Conservation (phyloP, 2,797 vertebrate species). For the Morelia viridis region DNA sequence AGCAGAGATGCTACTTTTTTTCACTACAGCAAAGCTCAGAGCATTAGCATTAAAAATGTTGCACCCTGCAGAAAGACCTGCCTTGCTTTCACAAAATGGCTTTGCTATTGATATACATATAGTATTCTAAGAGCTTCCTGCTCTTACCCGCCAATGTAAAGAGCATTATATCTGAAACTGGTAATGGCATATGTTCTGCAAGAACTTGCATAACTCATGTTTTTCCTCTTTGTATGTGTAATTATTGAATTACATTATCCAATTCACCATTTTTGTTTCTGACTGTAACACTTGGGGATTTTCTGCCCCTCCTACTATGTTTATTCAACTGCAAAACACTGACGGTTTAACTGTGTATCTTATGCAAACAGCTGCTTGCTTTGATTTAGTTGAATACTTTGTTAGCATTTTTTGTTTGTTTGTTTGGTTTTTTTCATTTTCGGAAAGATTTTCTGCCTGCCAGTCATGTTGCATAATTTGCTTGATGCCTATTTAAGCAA, state of each 20-base stretch:
- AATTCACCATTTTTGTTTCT: conserved; percentile 53
- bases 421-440: neutral
- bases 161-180: neutral
- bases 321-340: conserved; percentile 53
- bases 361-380: conserved; percentile 60
- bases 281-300: conserved; percentile 51
- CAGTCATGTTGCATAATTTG: conserved; percentile 46
- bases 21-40: neutral
- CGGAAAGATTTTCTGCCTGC: conserved; percentile 37
- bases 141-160: neutral
- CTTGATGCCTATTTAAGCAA: conserved; percentile 57
- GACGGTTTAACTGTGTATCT: conserved; percentile 60
- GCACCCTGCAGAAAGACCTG: neutral
- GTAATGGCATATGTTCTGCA: conserved; percentile 36
- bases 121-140: neutral
- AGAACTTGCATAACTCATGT: conserved; percentile 41
- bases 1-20: neutral
- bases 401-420: neutral
- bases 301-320: conserved; percentile 20
- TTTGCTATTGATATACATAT: neutral
- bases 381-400: conserved; percentile 54
- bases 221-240: conserved; percentile 27
- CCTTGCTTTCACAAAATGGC: neutral
- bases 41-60: neutral
- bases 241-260: conserved; percentile 44